Base-by-base conservation (phyloP, 2,797 vertebrate species). In the Bryconaethiops microstoma region DNA sequence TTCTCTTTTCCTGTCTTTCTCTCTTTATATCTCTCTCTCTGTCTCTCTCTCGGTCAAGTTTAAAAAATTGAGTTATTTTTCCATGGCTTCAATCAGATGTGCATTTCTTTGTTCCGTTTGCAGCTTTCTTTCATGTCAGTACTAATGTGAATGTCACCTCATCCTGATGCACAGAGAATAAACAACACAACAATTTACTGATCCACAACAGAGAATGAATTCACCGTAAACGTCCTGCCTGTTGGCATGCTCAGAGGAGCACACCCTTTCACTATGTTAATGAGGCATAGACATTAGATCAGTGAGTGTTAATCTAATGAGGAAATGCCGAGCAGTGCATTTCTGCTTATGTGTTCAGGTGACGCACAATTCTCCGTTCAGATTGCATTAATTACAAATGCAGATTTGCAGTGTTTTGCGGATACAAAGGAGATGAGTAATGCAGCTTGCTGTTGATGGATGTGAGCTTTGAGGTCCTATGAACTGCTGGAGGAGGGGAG, bases 61-160 rank as follows among this genome's bases (percentile, higher is more conserved):
- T 81, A 78, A 81, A 82, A 69, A 63, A 76, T 39, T 19, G n/a
- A 57, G 74, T 64, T 60, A 19, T 39, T 42, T 57, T 74, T 68
- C 39, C 57, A 7, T 59, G 45, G 42, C 70, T 48, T 68, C 17
- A 10, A 21, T 9, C 17, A 45, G 57, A 45, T 16, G n/a, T 16
- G 7, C 52, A 13, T 74, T 69, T 40, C 59, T 55, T 70, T 68
- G 52, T n/a, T n/a, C 7, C 1, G 1, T n/a, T 12, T 52, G 6
- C 1, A 0, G 7, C 42, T 54, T 45, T 23, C 54, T 65, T 17
- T n/a, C 23, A 35, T 76, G 39, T 60, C 7, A 7, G n/a, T 76
- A 17, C 7, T 59, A n/a, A 52, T 70, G 60, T 63, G 13, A 35
- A 39, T 39, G 7, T 9, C 1, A 17, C 7, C 9, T 68, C n/a